Evolutionary conservation across 1,140 invertebrate species (phyloP).

Genomic region (Pinna nobilis): DNA sequence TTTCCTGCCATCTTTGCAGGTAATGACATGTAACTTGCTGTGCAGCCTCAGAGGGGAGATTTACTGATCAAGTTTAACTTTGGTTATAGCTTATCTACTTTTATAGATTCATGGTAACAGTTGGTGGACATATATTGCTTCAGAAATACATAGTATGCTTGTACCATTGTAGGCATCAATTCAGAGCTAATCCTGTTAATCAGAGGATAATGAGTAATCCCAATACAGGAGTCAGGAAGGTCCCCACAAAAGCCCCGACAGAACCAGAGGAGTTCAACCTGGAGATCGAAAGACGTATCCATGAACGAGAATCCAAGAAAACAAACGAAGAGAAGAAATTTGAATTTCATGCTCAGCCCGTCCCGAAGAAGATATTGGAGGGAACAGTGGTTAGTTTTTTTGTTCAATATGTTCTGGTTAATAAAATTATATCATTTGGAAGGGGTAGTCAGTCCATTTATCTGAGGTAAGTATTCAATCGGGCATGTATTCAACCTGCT

Average conservation of each 20-base stretch:
- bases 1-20: no score
- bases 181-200: slow-evolving; percentile 71
- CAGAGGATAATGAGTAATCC: slow-evolving; percentile 62
- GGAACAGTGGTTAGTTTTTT: slow-evolving; percentile 68
- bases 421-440: no score
- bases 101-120: no score
- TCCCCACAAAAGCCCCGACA: slow-evolving; percentile 60
- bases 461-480: no score
- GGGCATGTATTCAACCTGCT: no score
- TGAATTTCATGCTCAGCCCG: slow-evolving; percentile 70
- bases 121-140: no score
- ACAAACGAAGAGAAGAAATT: slow-evolving; percentile 53
- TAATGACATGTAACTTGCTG: no score
- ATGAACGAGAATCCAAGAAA: slow-evolving; percentile 19
- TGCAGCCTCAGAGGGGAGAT: no score
- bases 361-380: slow-evolving; percentile 67
- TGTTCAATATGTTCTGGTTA: no score
- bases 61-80: no score
- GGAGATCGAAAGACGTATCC: slow-evolving; percentile 37
- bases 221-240: slow-evolving; percentile 56
- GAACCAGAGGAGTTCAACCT: slow-evolving; percentile 62
- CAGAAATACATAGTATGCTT: not conserved
- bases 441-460: no score
- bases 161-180: slow-evolving; percentile 61
- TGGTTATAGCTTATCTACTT: no score